phyloP scores from a whole-genome alignment of 2,888 invertebrate genomes.

The Drosophila borealis region DNA sequence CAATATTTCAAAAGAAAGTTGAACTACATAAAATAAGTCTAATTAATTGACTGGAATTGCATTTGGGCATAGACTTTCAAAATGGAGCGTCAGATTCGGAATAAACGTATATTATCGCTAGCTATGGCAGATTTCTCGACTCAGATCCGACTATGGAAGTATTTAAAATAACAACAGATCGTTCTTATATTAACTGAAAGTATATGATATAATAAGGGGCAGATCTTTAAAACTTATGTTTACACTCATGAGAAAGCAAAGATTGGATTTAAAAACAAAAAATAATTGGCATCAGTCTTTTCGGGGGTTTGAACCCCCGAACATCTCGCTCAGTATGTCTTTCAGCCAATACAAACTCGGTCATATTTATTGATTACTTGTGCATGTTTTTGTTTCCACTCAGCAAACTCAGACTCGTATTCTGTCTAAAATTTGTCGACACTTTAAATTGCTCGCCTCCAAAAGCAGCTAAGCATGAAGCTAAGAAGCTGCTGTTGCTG shows the following conservation, averaged over 20 bases:
- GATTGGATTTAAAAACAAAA: no score
- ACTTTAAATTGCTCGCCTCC: not conserved
- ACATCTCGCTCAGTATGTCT: no score
- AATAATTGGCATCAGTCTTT: no score
- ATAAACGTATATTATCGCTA: not conserved
- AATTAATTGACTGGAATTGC: constrained; percentile 4
- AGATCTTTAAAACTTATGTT: no score
- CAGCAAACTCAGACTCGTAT: constrained; percentile 4
- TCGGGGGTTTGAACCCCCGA: no score
- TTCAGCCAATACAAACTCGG: no score
- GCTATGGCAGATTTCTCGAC: no score
- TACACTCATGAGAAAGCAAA: no score
- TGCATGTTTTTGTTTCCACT: not conserved
- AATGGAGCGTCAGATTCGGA: not conserved
- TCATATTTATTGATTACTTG: no score
- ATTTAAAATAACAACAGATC: no score
- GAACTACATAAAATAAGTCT: not conserved
- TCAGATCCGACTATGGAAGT: not conserved
- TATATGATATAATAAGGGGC: no score
- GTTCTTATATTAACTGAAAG: no score
- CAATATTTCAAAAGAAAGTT: constrained; percentile 47
- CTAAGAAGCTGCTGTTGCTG: constrained; percentile 15
- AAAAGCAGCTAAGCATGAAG: constrained; percentile 11
- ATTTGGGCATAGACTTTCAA: constrained; percentile 16
- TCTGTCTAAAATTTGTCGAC: not conserved